Conservation (phyloP, 1,140 invertebrate species). For the Tetramorium simillimum region DNA sequence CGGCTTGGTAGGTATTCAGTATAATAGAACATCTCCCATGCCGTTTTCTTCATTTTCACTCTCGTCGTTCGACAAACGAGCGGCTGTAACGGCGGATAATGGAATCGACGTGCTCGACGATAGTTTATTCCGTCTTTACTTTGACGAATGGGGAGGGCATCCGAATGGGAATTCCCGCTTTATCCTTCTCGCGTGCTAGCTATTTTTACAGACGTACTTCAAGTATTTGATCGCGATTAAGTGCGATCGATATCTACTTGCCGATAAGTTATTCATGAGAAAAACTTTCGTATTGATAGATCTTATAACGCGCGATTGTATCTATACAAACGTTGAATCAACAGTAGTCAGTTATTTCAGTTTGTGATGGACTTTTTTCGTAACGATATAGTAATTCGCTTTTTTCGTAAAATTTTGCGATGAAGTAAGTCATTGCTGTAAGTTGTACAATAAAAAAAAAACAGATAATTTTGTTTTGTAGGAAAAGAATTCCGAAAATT, state of each 20-base stretch:
- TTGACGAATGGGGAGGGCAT: conserved; percentile 65
- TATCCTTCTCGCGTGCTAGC: conserved; percentile 48
- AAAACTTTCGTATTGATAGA: neutral
- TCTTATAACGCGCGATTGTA: neutral
- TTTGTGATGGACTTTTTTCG: neutral
- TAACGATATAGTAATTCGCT: neutral
- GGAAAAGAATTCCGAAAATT: neutral
- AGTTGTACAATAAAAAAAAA: neutral
- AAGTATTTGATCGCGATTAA: neutral
- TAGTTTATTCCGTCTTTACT: conserved; percentile 76
- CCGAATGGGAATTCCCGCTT: conserved; percentile 78
- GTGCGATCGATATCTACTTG: neutral
- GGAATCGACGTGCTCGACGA: conserved; percentile 77
- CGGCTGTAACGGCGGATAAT: conserved; percentile 73
- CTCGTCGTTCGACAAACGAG: conserved; percentile 69
- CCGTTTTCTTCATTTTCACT: conserved; percentile 58
- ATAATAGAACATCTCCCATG: conserved; percentile 75
- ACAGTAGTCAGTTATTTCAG: neutral
- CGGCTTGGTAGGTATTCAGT: conserved; percentile 69
- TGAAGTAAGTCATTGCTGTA: neutral
- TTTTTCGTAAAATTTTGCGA: neutral
- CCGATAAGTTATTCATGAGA: neutral
- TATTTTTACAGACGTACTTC: conserved; percentile 12
- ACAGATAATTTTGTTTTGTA: neutral
- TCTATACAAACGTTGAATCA: neutral